Conservation (phyloP, 2,113 vertebrate genomes). For the Baryphthengus martii region DNA sequence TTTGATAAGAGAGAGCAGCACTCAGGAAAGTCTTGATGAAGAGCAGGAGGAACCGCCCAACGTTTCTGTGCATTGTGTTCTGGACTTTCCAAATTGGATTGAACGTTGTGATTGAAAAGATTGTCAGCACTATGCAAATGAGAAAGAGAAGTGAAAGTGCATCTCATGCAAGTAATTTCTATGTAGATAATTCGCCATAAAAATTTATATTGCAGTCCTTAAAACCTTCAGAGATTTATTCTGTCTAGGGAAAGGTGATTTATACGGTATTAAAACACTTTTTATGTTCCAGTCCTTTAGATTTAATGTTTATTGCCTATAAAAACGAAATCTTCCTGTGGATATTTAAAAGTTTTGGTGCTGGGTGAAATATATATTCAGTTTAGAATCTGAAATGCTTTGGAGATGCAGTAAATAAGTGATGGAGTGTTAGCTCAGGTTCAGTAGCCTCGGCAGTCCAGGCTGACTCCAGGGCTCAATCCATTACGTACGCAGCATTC, state of each 20-base stretch:
- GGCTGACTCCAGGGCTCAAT: conserved; percentile 23
- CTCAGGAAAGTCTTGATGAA: background rate
- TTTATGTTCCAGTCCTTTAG: conserved; percentile 85
- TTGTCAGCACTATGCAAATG: conserved; percentile 79
- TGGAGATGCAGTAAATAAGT: conserved; percentile 73
- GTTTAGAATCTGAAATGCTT: conserved; percentile 63
- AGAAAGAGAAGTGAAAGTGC: conserved; percentile 71
- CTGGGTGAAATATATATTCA: conserved; percentile 75
- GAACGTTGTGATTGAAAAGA: conserved; percentile 62
- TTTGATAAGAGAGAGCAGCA: background rate
- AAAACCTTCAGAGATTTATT: conserved; percentile 81
- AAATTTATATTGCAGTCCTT: conserved; percentile 81
- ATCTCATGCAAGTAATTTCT: conserved; percentile 81
- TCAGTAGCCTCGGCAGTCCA: background rate
- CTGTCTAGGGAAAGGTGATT: conserved; percentile 82
- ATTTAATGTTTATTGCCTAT: conserved; percentile 87
- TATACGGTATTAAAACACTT: conserved; percentile 82
- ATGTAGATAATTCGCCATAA: conserved; percentile 84
- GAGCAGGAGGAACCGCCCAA: background rate
- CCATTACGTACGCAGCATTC: background rate
- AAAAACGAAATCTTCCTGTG: conserved; percentile 84
- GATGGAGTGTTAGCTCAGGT: conserved; percentile 24
- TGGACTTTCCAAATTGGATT: conserved; percentile 46
- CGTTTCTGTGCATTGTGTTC: background rate
- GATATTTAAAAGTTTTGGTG: conserved; percentile 83